phyloP scores from a whole-genome alignment of 2,797 vertebrate genomes.

The Linurgus olivaceus region DNA sequence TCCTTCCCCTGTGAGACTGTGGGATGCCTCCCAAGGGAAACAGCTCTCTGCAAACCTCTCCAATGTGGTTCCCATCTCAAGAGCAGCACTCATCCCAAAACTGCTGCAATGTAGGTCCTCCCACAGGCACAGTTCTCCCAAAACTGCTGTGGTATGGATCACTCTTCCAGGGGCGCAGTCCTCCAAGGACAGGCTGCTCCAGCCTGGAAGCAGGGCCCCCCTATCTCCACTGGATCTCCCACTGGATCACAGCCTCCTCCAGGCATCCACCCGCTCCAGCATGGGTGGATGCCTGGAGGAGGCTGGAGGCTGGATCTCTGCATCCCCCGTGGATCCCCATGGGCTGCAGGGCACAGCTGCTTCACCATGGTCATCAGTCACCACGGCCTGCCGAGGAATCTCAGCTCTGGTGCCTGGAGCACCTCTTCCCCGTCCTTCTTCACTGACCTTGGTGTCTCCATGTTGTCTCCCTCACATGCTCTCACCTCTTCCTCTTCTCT shows the following conservation, averaged over 20 bases:
- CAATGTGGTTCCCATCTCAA: rapidly evolving
- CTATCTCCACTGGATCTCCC: neutral
- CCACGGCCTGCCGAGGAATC: neutral
- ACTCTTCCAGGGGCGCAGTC: neutral
- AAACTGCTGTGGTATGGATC: neutral
- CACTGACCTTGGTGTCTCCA: neutral
- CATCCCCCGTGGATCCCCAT: rapidly evolving
- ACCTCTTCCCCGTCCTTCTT: neutral
- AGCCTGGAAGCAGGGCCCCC: rapidly evolving
- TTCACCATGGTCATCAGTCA: neutral
- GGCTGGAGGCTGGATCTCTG: neutral
- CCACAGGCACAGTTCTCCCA: rapidly evolving
- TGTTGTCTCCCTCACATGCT: neutral
- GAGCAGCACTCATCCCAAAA: neutral
- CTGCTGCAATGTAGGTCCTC: too few relatives aligned
- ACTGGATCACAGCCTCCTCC: neutral
- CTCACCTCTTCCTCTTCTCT: neutral
- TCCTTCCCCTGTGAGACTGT: rapidly evolving
- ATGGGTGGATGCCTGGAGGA: too few relatives aligned
- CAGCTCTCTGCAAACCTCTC: neutral
- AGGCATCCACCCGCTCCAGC: rapidly evolving
- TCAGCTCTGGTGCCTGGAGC: rapidly evolving
- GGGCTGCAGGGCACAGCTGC: neutral
- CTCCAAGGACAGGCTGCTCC: neutral
- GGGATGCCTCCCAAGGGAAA: neutral